phyloP scores from a whole-genome alignment of 1,140 invertebrate species.

The Akabosia matsudoensis region DNA sequence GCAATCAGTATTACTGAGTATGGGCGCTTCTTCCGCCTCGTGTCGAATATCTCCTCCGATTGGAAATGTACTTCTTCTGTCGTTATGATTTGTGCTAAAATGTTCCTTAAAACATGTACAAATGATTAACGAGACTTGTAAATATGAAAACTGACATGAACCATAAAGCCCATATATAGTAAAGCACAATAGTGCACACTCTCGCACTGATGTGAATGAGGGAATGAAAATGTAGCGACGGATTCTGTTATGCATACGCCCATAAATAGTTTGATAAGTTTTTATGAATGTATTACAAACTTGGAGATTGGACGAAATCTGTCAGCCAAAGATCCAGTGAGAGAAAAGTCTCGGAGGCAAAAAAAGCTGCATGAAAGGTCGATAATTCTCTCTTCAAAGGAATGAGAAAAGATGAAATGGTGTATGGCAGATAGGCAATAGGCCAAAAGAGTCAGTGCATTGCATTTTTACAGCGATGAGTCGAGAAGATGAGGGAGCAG shows the following conservation, averaged over 20 bases:
- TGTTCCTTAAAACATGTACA: not conserved
- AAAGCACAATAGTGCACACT: too few relatives aligned
- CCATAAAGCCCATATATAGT: not conserved
- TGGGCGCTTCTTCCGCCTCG: not conserved
- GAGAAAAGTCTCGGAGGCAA: not conserved
- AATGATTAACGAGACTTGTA: not conserved
- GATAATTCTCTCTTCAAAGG: conserved; percentile 19
- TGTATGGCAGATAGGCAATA: conserved; percentile 10
- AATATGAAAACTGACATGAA: not conserved
- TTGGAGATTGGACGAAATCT: not conserved
- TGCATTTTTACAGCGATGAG: not conserved
- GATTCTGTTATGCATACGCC: not conserved
- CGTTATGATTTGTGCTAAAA: not conserved
- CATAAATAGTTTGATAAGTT: too few relatives aligned
- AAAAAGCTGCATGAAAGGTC: conserved; percentile 23
- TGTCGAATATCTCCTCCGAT: too few relatives aligned
- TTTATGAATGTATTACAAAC: not conserved
- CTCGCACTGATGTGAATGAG: too few relatives aligned
- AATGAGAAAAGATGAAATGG: conserved; percentile 19
- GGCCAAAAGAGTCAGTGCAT: not conserved
- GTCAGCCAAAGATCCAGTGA: not conserved
- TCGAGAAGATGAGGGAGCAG: not conserved
- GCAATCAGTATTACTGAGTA: not conserved
- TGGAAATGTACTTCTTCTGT: too few relatives aligned
- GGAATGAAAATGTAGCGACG: not conserved